Base-by-base conservation (phyloP, 2,888 invertebrate genomes). In the Troilus luridus region DNA sequence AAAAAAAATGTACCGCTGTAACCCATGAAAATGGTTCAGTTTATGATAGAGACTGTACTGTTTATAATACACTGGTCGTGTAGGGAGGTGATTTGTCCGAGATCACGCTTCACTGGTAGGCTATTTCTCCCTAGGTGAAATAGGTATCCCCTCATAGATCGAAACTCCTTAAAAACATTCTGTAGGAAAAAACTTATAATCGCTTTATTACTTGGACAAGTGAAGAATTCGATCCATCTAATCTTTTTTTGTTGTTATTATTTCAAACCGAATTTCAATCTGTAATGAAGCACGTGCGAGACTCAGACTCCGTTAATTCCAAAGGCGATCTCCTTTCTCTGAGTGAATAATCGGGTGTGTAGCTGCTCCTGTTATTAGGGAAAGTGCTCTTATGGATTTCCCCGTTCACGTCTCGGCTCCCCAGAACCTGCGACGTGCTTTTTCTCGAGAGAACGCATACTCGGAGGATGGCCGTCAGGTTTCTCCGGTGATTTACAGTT, bases 401-500 rank as follows among this genome's bases (percentile, higher is more conserved):
- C 72, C 72, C 72, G 17, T 77, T 77, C 72, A 77, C 72, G 72
- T 77, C 41, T 77, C 72, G 72, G 72, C n/a, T 2, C 17, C 27
- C 17, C 17, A 41, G 72, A 77, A 41, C 7, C 27, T 17, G 72
- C 72, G 41, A 77, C 72, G 72, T 77, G 72, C 72, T 77, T 7
- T 77, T 77, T 27, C 14, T 27, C 0, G 5, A 27, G 27, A 27
- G 72, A 77, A 77, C 72, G 72, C 72, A 41, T 77, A 41, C 1
- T 9, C 41, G 7, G 17, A 27, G 72, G 27, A 17, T 41, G 72
- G 67, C 1, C 67, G 9, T 64, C 64, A 67, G 67, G 72, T 77
- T 77, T 77, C 72, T 77, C 72, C 72, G 72, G 72, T 77, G 72
- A 77, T 77, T 17, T 41, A 77, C 72, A 41, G 72, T 41, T 77